phyloP scores from a whole-genome alignment of 1,140 invertebrate species.

The Drosophila miranda region DNA sequence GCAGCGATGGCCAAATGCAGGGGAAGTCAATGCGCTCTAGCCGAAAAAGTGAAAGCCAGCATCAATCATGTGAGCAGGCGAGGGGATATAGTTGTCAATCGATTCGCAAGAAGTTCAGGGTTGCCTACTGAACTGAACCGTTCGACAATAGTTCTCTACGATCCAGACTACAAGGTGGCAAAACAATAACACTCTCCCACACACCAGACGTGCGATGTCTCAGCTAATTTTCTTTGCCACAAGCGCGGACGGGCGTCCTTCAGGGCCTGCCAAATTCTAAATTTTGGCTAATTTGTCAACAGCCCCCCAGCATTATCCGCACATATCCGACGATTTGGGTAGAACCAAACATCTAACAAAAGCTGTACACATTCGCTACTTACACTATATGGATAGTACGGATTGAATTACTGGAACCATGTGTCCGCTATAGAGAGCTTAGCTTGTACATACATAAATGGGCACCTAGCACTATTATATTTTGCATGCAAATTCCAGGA shows the following conservation, averaged over 20 bases:
- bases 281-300: conserved; percentile 38
- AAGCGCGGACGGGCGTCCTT: conserved; percentile 1
- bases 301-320: neutral
- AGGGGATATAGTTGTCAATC: conserved; percentile 41
- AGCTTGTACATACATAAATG: no score
- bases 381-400: no score
- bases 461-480: neutral
- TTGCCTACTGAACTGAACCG: conserved; percentile 19
- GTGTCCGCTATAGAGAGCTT: no score
- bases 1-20: conserved; percentile 58
- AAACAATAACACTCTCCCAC: no score
- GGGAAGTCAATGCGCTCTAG: conserved; percentile 71
- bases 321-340: no score
- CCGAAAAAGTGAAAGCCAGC: conserved; percentile 11
- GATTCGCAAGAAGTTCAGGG: conserved; percentile 39
- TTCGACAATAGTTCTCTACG: no score
- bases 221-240: no score
- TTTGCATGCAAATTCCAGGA: neutral
- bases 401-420: no score
- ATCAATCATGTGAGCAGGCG: conserved; percentile 33
- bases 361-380: no score
- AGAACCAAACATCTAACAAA: no score
- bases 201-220: no score
- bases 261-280: conserved; percentile 30
- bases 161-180: no score